These are phyloP conservation scores for Bradypodion pumilum DNA, from an alignment of 2,797 vertebrate genomes.

Conservation along the genomic window DNA sequence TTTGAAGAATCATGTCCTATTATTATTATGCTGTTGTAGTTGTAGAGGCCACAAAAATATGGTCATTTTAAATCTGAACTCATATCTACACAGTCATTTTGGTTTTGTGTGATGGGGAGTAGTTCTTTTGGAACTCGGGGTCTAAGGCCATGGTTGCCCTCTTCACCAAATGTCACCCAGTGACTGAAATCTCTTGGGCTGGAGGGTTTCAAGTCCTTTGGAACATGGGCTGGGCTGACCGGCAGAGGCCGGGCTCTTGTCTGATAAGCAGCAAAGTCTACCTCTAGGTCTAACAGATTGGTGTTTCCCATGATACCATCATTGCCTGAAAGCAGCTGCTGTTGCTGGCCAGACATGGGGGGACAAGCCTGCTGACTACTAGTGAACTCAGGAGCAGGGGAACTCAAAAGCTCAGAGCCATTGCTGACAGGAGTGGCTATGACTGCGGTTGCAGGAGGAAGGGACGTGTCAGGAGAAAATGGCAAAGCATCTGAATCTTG, in stretches of 20 bases:
- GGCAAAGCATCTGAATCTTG: rapidly evolving
- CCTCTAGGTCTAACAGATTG: constrained; percentile 38
- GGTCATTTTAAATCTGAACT: constrained; percentile 43
- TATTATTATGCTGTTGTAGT: not conserved
- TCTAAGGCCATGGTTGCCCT: constrained; percentile 47
- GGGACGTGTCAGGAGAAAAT: rapidly evolving
- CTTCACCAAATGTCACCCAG: constrained; percentile 67
- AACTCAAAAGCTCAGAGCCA: not conserved
- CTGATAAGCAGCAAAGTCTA: constrained; percentile 25
- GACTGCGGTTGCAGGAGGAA: not conserved
- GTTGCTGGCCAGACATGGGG: constrained; percentile 37
- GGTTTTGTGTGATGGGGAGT: constrained; percentile 49
- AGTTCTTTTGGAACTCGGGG: constrained; percentile 61
- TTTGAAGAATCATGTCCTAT: not conserved
- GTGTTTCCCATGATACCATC: constrained; percentile 42
- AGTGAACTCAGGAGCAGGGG: not conserved
- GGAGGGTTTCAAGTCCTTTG: constrained; percentile 22
- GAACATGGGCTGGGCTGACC: not conserved
- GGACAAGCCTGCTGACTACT: constrained; percentile 27
- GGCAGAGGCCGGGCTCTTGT: not conserved
- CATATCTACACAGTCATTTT: not conserved
- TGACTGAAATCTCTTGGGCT: constrained; percentile 45
- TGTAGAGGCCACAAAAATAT: not conserved
- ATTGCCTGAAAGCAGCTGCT: not conserved
- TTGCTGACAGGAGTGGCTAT: not conserved